Percentiles rank a stretch among this genome's conserved stretches.
These are phyloP conservation scores for Pogonomyrmex californicus DNA, from an alignment of 1,140 invertebrate genomes.

Conservation along the genomic window DNA sequence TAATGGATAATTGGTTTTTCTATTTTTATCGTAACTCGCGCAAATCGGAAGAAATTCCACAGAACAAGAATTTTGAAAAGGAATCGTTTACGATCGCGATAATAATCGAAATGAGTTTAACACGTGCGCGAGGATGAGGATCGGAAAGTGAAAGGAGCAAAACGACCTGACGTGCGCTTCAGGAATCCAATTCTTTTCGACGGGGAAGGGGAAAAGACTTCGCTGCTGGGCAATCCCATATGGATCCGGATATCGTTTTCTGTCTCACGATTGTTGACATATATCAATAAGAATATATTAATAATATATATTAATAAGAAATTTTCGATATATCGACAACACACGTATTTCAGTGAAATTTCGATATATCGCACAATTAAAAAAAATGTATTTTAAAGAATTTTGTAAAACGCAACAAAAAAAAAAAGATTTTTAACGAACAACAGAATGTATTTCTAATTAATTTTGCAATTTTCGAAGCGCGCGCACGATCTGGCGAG, in stretches of 20 bases:
- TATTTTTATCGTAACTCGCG: neutral
- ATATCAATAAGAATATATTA: neutral
- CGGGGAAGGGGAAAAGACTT: conserved; percentile 49
- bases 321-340: neutral
- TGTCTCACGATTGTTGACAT: conserved; percentile 11
- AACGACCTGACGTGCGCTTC: conserved; percentile 52
- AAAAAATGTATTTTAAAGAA: neutral
- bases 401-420: neutral
- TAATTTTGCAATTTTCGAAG: neutral
- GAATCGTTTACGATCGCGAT: neutral
- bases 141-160: conserved; percentile 42
- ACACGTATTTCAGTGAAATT: neutral
- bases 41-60: neutral
- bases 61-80: neutral
- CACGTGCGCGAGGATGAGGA: neutral
- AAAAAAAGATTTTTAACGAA: neutral
- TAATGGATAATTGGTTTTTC: neutral
- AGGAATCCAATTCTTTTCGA: conserved; percentile 70
- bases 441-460: neutral
- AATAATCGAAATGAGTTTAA: neutral
- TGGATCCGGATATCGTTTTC: conserved; percentile 60
- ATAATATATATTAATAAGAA: neutral
- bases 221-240: conserved; percentile 59
- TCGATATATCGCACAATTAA: neutral
- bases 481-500: neutral